Conservation (phyloP, 2,113 vertebrate genomes). For the Odocoileus hemionus region DNA sequence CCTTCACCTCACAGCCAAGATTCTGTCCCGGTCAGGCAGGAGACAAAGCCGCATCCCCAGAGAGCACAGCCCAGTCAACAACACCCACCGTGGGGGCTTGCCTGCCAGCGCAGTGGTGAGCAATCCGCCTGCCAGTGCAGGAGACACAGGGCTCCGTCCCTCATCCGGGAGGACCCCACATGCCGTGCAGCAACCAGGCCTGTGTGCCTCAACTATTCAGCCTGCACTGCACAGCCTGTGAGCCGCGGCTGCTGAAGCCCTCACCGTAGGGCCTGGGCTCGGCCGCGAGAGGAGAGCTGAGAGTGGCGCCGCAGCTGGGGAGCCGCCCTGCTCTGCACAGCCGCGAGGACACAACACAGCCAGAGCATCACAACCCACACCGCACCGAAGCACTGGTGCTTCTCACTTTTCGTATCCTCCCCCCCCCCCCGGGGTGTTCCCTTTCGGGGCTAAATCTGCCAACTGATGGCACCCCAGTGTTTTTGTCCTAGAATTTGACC, state of each 20-base stretch:
- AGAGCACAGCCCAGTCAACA: background rate
- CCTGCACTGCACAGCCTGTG: background rate
- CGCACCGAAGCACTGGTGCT: background rate
- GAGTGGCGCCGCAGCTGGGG: background rate
- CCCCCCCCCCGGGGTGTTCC: background rate
- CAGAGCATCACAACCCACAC: background rate
- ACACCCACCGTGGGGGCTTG: background rate
- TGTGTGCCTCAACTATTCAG: background rate
- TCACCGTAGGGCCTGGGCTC: background rate
- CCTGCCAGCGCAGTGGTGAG: background rate
- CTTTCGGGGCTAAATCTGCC: background rate
- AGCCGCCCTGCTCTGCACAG: background rate
- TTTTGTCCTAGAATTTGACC: background rate
- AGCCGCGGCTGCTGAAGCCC: background rate
- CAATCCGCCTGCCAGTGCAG: background rate
- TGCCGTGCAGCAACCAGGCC: background rate
- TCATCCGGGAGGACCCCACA: background rate
- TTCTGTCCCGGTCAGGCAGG: background rate
- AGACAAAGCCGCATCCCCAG: background rate
- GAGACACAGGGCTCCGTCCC: background rate
- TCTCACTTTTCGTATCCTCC: background rate
- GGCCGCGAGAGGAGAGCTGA: background rate
- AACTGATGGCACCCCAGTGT: background rate
- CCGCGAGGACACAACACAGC: background rate
- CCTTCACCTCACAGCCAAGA: background rate